Percentiles rank a stretch among this genome's conserved stretches.
These are phyloP conservation scores for Microplitis manilae DNA, from an alignment of 2,888 invertebrate species.

Conservation along the genomic window DNA sequence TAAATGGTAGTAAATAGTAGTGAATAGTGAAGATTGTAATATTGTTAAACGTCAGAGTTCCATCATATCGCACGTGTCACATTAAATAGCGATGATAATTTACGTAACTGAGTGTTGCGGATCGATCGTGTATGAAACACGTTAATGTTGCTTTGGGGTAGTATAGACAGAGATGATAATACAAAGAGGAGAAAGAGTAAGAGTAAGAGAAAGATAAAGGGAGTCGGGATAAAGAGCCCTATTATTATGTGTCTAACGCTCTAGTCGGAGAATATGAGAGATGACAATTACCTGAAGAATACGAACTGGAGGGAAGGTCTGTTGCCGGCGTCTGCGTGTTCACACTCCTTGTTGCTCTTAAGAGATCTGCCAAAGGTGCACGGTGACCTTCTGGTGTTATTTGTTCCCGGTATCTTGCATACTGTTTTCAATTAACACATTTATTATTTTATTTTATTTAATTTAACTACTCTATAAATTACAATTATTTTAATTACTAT, in stretches of 20 bases:
- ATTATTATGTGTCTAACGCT: slow-evolving; percentile 3
- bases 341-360: slow-evolving; percentile 80
- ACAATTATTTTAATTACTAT: slow-evolving; percentile 4
- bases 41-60: slow-evolving; percentile 5
- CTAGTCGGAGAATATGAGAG: neutral
- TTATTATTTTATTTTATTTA: slow-evolving; percentile 6
- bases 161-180: slow-evolving; percentile 25
- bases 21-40: neutral
- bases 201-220: slow-evolving; percentile 3
- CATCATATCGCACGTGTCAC: neutral
- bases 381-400: slow-evolving; percentile 89
- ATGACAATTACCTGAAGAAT: slow-evolving; percentile 78
- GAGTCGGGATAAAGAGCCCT: neutral
- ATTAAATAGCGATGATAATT: slow-evolving; percentile 13
- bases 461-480: slow-evolving; percentile 6
- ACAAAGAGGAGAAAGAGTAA: too few relatives aligned
- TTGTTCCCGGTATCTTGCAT: slow-evolving; percentile 73
- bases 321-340: slow-evolving; percentile 90
- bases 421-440: slow-evolving; percentile 52
- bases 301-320: slow-evolving; percentile 78
- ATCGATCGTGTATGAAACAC: slow-evolving; percentile 7
- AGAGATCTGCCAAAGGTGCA: slow-evolving; percentile 85
- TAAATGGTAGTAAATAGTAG: neutral
- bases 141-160: slow-evolving; percentile 10
- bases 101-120: slow-evolving; percentile 2